Evolutionary conservation across 2,888 invertebrate species (phyloP).

Genomic region (Ophioninae sp.): DNA sequence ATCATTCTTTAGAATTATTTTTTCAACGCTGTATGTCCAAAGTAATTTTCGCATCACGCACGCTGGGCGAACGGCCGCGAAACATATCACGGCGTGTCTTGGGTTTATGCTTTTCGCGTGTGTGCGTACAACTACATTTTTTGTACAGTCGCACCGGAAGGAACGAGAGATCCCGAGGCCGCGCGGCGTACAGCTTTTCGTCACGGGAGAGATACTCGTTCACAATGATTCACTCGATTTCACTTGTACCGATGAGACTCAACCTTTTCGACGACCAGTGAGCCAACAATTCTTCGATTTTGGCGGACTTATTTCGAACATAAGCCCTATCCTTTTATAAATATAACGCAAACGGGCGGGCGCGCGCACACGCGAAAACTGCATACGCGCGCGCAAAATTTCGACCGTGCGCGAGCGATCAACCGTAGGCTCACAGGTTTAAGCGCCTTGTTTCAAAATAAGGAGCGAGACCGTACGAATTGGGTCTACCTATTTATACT

Average conservation of each 20-base stretch:
- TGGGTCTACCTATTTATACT: conserved; percentile 17
- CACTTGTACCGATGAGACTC: conserved; percentile 17
- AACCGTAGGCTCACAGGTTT: not conserved
- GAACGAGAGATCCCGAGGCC: conserved; percentile 1
- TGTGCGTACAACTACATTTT: not conserved
- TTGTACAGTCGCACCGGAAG: conserved; percentile 1
- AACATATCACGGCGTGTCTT: conserved; percentile 12
- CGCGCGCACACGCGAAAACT: not conserved
- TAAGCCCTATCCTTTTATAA: not conserved
- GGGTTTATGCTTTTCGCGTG: conserved; percentile 20
- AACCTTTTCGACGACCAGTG: conserved; percentile 1
- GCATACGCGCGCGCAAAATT: not conserved
- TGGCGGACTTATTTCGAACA: not conserved
- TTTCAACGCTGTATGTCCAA: conserved; percentile 30
- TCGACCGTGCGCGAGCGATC: not conserved
- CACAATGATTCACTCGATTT: conserved; percentile 28
- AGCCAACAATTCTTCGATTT: not conserved
- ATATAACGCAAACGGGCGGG: not conserved
- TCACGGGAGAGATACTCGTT: conserved; percentile 12
- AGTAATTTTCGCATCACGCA: conserved; percentile 42
- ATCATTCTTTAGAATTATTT: conserved; percentile 54
- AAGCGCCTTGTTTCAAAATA: not conserved
- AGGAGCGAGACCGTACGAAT: not conserved
- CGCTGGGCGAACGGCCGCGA: conserved; percentile 34
- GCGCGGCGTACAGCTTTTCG: not conserved